phyloP scores from a whole-genome alignment of 2,797 vertebrate species.

The Pelochelys cantorii region DNA sequence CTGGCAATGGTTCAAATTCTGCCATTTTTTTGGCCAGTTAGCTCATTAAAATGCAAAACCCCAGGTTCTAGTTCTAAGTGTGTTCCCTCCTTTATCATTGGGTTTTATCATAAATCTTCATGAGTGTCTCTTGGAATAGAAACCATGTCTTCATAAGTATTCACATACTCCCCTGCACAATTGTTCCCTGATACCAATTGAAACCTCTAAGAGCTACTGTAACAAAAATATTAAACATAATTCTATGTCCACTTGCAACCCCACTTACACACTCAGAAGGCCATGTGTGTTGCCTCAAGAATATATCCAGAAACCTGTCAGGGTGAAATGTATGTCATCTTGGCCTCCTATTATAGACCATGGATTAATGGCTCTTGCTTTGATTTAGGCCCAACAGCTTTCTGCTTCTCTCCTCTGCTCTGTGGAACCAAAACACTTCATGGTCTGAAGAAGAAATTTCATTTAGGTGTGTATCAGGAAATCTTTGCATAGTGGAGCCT shows the following conservation, averaged over 20 bases:
- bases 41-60: neutral
- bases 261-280: neutral
- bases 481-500: neutral
- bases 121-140: neutral
- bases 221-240: neutral
- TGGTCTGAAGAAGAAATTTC: neutral
- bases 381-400: neutral
- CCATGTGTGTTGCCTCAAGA: neutral
- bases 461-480: neutral
- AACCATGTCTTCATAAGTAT: neutral
- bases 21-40: neutral
- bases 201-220: neutral
- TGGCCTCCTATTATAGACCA: neutral
- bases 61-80: neutral
- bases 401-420: neutral
- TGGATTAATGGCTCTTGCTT: neutral
- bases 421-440: neutral
- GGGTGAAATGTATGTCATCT: neutral
- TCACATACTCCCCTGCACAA: neutral
- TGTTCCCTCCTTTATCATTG: neutral
- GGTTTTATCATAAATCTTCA: neutral
- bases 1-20: neutral
- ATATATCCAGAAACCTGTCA: neutral
- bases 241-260: neutral
- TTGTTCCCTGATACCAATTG: neutral